phyloP scores from a whole-genome alignment of 2,888 invertebrate species.

The Zele albiditarsus region DNA sequence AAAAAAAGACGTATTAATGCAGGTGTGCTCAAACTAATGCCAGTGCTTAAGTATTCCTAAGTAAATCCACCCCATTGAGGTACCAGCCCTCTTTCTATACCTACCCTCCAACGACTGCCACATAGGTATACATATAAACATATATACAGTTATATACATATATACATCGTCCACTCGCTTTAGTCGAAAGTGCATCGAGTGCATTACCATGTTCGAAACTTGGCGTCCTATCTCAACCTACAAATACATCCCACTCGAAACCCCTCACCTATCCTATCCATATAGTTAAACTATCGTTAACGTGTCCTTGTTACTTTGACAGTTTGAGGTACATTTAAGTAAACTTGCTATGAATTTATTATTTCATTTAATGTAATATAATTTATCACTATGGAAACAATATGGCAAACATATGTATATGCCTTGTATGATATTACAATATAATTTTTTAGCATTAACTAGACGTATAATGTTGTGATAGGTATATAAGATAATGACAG shows the following conservation, averaged over 20 bases:
- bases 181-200: constrained; percentile 59
- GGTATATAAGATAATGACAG: background rate
- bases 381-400: background rate
- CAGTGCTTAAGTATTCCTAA: constrained; percentile 61
- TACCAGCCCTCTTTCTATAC: constrained; percentile 29
- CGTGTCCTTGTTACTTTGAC: constrained; percentile 15
- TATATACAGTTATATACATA: background rate
- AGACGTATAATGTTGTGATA: too few species aligned
- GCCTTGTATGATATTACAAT: too few species aligned
- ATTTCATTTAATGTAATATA: background rate
- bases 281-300: constrained; percentile 20
- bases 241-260: constrained; percentile 29
- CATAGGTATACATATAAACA: background rate
- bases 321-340: constrained; percentile 18
- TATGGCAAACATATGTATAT: too few species aligned
- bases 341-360: background rate
- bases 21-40: constrained; percentile 51
- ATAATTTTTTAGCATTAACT: too few species aligned
- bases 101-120: constrained; percentile 38
- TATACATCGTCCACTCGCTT: constrained; percentile 41
- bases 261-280: constrained; percentile 6
- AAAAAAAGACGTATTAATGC: constrained; percentile 8
- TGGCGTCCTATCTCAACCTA: constrained; percentile 56
- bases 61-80: constrained; percentile 54
- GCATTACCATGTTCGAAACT: constrained; percentile 67